Base-by-base conservation (phyloP, 53 echinoderm and acorn worm species). In the Holothuria leucospilota region DNA sequence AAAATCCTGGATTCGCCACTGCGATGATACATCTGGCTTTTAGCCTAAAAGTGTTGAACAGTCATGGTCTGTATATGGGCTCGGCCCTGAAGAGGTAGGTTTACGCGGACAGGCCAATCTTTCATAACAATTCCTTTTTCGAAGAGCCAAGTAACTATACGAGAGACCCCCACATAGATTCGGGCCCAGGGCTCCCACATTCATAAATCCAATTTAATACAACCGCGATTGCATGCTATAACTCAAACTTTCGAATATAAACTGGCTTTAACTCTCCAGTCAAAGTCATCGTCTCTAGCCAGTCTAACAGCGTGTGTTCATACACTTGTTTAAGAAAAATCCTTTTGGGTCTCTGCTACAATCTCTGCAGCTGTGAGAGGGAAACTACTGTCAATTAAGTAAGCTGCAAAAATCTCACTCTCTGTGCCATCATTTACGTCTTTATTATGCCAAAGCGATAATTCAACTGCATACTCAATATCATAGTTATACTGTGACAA, bases 361-460 rank as follows among this genome's bases (percentile, higher is more conserved):
- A 92, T 92, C 24, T 92, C 92, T 68, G 80, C 46, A 81, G 86
- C 89, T 25, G 92, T 89, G 20, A 92, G 82, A 39, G 92, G 89
- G 73, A 89, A 86, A 62, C 70, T 67, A 63, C 82, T 86, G 82
- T 92, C 86, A 21, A 92, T 84, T 9, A 82, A 86, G 0, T 91
- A 34, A 46, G 74, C 28, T 20, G n/a, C n/a, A n/a, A n/a, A n/a
- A n/a, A n/a, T n/a, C n/a, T n/a, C n/a, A n/a, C n/a, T n/a, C n/a
- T n/a, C n/a, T n/a, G n/a, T n/a, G n/a, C n/a, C n/a, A n/a, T n/a
- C n/a, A n/a, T n/a, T n/a, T n/a, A n/a, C n/a, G 59, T 80, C 69
- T 68, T 90, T 39, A 78, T 86, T 39, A 20, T 82, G 92, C 16
- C 89, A 84, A 16, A 82, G 29, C 11, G 89, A 92, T 30, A 89